phyloP scores from a whole-genome alignment of 2,113 vertebrate genomes.

The Serilophus lunatus region DNA sequence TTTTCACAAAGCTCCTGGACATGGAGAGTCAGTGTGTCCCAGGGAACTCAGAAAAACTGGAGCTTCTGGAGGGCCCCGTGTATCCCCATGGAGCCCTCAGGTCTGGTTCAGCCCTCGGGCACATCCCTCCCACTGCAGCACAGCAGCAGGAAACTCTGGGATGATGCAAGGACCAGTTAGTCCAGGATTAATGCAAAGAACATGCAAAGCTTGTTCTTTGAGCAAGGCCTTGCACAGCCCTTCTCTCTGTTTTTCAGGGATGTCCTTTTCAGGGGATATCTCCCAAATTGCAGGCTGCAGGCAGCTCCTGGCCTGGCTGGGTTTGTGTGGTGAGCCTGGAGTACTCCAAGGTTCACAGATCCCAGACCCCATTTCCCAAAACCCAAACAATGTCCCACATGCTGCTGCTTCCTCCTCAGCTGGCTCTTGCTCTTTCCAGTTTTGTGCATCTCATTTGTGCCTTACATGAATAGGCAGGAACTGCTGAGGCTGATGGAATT shows the following conservation, averaged over 20 bases:
- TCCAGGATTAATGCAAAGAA: not conserved
- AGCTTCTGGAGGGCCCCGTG: fast-evolving
- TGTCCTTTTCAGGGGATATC: not conserved
- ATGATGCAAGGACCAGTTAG: not conserved
- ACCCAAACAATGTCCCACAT: fast-evolving
- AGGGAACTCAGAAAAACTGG: not conserved
- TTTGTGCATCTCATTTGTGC: not conserved
- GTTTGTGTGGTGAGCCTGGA: not conserved
- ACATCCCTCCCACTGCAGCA: fast-evolving
- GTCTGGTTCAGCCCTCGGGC: not conserved
- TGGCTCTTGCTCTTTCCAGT: not conserved
- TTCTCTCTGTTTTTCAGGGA: not conserved
- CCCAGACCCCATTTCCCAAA: not conserved
- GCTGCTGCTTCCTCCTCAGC: fast-evolving
- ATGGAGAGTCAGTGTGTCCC: fast-evolving
- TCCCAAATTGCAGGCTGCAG: not conserved
- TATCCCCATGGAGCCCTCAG: not conserved
- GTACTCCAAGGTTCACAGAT: fast-evolving
- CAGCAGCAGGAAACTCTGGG: fast-evolving
- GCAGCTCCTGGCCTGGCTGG: not conserved
- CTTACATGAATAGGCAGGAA: not conserved
- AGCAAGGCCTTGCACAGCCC: not conserved
- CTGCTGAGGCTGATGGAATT: not conserved
- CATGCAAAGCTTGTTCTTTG: not conserved
- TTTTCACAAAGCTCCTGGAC: not conserved